phyloP scores from a whole-genome alignment of 2,888 invertebrate genomes.

The Sphaeridia pumilis region DNA sequence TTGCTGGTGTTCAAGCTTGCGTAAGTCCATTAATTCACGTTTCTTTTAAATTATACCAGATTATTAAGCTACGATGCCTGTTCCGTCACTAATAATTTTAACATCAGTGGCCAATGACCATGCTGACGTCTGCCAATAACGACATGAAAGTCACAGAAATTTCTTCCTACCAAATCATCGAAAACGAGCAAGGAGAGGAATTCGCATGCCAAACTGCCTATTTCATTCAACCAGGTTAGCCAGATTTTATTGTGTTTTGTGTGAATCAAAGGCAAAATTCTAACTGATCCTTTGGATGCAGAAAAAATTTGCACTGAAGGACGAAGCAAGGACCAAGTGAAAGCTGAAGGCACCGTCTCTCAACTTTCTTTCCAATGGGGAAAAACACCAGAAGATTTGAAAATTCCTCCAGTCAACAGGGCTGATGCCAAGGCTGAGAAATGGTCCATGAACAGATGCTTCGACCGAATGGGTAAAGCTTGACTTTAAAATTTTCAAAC shows the following conservation, averaged over 20 bases:
- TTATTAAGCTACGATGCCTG: too few relatives aligned
- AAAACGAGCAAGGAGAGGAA: too few relatives aligned
- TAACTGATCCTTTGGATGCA: conserved; percentile 10
- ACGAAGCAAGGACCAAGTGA: conserved; percentile 12
- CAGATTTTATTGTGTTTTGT: too few relatives aligned
- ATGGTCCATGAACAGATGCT: conserved; percentile 29
- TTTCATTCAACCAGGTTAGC: too few relatives aligned
- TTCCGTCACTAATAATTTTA: too few relatives aligned
- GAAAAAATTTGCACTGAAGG: conserved; percentile 26
- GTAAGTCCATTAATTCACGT: conserved; percentile 9
- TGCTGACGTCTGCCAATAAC: too few relatives aligned
- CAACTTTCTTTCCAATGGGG: conserved; percentile 29
- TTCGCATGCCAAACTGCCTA: too few relatives aligned
- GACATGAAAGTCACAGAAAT: too few relatives aligned
- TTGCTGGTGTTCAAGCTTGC: conserved; percentile 30
- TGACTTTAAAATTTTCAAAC: not conserved
- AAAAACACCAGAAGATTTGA: conserved; percentile 5
- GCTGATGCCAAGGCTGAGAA: conserved; percentile 12
- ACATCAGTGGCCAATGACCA: too few relatives aligned
- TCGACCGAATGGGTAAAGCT: conserved; percentile 25
- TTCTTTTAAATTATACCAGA: not conserved
- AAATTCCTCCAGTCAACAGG: conserved; percentile 18
- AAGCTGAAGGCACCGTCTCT: conserved; percentile 22
- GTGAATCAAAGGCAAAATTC: too few relatives aligned
- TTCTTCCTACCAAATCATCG: too few relatives aligned